Base-by-base conservation (phyloP, 2,113 vertebrate genomes). In the Chaetura pelagica region DNA sequence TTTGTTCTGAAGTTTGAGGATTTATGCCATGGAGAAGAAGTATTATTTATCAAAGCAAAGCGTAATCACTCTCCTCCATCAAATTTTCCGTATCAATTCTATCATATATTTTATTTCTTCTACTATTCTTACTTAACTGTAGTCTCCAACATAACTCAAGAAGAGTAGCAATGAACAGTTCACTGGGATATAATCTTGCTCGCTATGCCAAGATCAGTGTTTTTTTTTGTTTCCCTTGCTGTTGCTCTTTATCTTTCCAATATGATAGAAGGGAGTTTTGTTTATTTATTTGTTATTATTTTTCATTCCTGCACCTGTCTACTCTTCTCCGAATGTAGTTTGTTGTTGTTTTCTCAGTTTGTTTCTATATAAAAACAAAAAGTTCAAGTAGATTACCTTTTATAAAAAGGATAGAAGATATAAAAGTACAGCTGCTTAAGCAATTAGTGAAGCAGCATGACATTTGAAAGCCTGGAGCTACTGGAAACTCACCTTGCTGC, bases 391-490 rank as follows among this genome's bases (percentile, higher is more conserved):
- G 73, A 95, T 93, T 79, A 59, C 42, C 74, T 82, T 81, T 92
- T 78, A 42, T 35, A 82, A 40, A 93, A 86, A 66, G 34, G 23
- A 89, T 34, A 63, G 62, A 71, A 84, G 58, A 80, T 59, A 69
- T 66, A 87, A 89, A 88, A 91, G 82, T 91, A 90, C 87, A 95
- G 42, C 75, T 96, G 96, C 63, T 89, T 88, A 63, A 94, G 92
- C 72, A 94, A 92, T 94, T 96, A 95, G 76, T 14, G 30, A 44
- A 96, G 51, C 79, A 96, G 92, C 61, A 61, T 68, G 92, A 91
- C 7, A 19, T 72, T 78, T 81, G 72, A 52, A 86, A 84, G 93
- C 93, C 87, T 90, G 35, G 52, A 94, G 93, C 94, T 92, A 96
- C 64, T 88, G 92, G 79, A 88, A 92, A 55, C 42, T 96, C 85